These are phyloP conservation scores for Myiopsitta monachus DNA, from an alignment of 2,113 vertebrate species.

Conservation along the genomic window DNA sequence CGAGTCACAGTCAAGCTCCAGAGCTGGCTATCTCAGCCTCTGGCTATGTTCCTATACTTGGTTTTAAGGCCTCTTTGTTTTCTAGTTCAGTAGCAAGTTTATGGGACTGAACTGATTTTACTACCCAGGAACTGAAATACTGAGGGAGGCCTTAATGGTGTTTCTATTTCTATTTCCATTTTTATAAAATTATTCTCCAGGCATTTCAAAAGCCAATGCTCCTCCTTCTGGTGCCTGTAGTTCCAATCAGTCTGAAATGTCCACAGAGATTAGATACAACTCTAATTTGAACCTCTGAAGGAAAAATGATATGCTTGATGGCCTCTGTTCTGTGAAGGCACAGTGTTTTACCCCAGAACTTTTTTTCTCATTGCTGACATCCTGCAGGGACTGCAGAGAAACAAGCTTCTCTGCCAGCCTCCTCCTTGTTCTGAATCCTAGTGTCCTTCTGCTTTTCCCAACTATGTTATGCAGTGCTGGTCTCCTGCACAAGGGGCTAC, in stretches of 20 bases:
- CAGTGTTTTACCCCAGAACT: not conserved
- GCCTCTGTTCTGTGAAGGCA: not conserved
- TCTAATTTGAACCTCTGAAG: not conserved
- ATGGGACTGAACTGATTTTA: not conserved
- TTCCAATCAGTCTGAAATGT: not conserved
- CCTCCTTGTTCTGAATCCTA: not conserved
- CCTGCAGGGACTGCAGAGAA: not conserved
- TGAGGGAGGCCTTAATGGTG: not conserved
- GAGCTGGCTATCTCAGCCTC: not conserved
- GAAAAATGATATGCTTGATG: not conserved
- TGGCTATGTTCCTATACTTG: not conserved
- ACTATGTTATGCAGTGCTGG: rapidly evolving
- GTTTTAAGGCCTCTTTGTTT: not conserved
- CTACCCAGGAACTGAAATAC: not conserved
- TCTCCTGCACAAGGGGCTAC: not conserved
- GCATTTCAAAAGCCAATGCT: not conserved
- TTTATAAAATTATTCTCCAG: not conserved
- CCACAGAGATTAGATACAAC: not conserved
- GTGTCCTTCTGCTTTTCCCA: not conserved
- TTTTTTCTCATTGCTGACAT: not conserved
- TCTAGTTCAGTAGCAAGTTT: not conserved
- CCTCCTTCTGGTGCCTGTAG: not conserved
- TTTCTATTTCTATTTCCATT: not conserved
- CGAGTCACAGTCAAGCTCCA: not conserved
- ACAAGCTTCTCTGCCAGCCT: not conserved